These are phyloP conservation scores for Plutella xylostella DNA, from an alignment of 2,888 invertebrate genomes.

Conservation along the genomic window DNA sequence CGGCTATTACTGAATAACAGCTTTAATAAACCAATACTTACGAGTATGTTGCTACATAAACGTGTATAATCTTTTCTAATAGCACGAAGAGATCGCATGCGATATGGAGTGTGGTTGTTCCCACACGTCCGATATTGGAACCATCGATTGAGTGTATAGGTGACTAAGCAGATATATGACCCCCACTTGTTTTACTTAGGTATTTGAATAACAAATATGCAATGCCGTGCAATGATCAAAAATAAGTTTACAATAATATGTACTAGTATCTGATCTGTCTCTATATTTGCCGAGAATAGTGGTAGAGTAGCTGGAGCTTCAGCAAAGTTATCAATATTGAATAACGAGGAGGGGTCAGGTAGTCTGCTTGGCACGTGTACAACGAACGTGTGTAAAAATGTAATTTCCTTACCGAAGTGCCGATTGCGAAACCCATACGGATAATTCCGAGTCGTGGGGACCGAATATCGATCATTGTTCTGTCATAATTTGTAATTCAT, in stretches of 20 bases:
- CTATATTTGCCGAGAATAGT: too few relatives aligned
- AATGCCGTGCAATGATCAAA: not conserved
- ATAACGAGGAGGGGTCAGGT: too few relatives aligned
- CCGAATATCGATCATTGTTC: too few relatives aligned
- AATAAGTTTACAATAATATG: not conserved
- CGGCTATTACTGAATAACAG: conserved; percentile 19
- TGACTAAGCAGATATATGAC: not conserved
- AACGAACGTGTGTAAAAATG: too few relatives aligned
- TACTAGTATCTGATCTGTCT: too few relatives aligned
- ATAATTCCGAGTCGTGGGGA: too few relatives aligned
- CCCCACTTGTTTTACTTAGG: not conserved
- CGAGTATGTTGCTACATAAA: conserved; percentile 13
- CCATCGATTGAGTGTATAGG: not conserved
- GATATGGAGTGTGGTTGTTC: conserved; percentile 22
- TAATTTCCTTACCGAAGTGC: too few relatives aligned
- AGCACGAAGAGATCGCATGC: conserved; percentile 18
- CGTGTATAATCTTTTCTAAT: conserved; percentile 21
- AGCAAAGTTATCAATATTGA: too few relatives aligned
- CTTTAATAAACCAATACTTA: conserved; percentile 28
- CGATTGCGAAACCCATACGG: too few relatives aligned
- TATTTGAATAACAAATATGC: not conserved
- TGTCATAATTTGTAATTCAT: too few relatives aligned
- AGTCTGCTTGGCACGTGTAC: too few relatives aligned
- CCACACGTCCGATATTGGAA: conserved; percentile 28
- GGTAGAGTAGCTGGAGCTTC: too few relatives aligned